Evolutionary conservation across 2,113 vertebrate species (phyloP).

Genomic region (Aegithalos caudatus): DNA sequence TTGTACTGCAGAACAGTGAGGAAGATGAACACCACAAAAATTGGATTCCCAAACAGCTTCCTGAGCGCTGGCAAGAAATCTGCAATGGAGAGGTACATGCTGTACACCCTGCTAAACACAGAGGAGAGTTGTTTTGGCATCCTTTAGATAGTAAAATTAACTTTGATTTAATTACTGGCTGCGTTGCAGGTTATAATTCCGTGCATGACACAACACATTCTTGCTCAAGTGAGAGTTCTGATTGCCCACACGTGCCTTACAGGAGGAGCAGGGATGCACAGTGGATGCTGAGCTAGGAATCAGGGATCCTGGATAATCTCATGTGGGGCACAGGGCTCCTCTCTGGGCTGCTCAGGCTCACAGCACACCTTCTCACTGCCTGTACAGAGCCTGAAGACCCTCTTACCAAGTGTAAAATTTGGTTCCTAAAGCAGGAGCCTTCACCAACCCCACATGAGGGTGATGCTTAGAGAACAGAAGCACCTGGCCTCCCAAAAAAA

Average conservation of each 20-base stretch:
- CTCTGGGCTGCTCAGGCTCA: background rate
- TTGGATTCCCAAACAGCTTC: conserved; percentile 75
- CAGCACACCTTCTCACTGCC: background rate
- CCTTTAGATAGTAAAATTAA: background rate
- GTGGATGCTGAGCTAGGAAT: background rate
- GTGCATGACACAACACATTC: background rate
- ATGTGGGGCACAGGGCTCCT: background rate
- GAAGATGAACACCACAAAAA: conserved; percentile 79
- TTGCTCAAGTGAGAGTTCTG: background rate
- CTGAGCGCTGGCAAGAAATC: conserved; percentile 83
- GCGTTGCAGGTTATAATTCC: background rate
- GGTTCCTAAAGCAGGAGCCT: background rate
- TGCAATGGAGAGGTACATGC: conserved; percentile 50
- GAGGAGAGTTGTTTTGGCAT: background rate
- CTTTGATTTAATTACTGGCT: background rate
- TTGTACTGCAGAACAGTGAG: conserved; percentile 81
- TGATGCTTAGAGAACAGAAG: background rate
- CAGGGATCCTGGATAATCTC: background rate
- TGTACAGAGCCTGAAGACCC: background rate
- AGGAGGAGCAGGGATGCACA: background rate
- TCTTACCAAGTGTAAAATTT: background rate
- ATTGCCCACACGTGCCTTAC: background rate
- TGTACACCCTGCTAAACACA: conserved; percentile 10
- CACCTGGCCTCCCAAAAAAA: background rate
- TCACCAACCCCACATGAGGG: background rate